phyloP scores from a whole-genome alignment of 2,888 invertebrate genomes.

The Drosophila multiciliata region DNA sequence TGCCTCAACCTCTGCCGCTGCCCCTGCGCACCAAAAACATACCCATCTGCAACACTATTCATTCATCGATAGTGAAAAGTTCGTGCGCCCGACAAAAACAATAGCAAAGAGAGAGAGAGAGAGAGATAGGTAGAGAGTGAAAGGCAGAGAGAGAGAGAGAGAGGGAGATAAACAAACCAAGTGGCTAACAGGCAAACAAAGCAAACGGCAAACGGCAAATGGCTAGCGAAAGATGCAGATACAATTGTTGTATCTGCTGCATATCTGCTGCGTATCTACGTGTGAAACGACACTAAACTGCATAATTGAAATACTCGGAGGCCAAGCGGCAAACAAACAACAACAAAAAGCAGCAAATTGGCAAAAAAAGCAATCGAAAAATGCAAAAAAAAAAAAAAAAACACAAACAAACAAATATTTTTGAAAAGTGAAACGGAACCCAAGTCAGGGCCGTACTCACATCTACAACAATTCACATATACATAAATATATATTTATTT shows the following conservation, averaged over 20 bases:
- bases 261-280: slow-evolving; percentile 51
- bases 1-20: neutral
- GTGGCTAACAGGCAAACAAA: slow-evolving; percentile 44
- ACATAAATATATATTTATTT: neutral
- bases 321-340: slow-evolving; percentile 31
- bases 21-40: neutral
- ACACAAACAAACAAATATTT: slow-evolving; percentile 18
- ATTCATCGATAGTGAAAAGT: slow-evolving; percentile 68
- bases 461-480: slow-evolving; percentile 3
- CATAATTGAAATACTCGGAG: slow-evolving; percentile 61
- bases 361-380: slow-evolving; percentile 54
- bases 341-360: slow-evolving; percentile 21
- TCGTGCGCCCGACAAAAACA: slow-evolving; percentile 66
- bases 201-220: slow-evolving; percentile 24
- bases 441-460: slow-evolving; percentile 64
- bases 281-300: slow-evolving; percentile 76
- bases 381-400: neutral
- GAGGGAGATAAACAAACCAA: slow-evolving; percentile 41
- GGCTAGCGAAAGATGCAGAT: slow-evolving; percentile 39
- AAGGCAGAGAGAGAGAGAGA: slow-evolving; percentile 3
- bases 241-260: slow-evolving; percentile 37
- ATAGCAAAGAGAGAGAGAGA: slow-evolving; percentile 35
- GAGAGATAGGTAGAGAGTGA: slow-evolving; percentile 19
- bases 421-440: slow-evolving; percentile 78
- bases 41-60: slow-evolving; percentile 33